Base-by-base conservation (phyloP, 2,113 vertebrate genomes). In the Eidolon helvum region DNA sequence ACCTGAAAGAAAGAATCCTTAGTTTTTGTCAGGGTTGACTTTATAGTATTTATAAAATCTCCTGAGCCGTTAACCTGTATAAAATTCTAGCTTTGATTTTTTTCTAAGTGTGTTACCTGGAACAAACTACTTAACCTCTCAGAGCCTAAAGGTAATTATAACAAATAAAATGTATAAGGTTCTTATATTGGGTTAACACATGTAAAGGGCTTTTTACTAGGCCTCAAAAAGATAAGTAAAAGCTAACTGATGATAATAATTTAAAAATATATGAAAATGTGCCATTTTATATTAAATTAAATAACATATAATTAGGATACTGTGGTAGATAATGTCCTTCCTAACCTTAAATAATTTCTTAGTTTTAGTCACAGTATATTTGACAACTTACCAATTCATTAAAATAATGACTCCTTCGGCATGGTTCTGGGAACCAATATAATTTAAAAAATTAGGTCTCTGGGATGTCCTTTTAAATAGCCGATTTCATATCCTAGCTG, bases 1-100 rank as follows among this genome's bases (percentile, higher is more conserved):
- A 98, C 99, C 99, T 99, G 98, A 87, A 98, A 98, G 88, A n/a
- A 86, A 97, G 21, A 87, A 88, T 40, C 48, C 8, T 86, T 35
- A 38, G 82, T 77, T 87, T 93, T 87, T 75, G 69, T 79, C n/a
- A 75, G 79, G 8, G 21, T 1, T 19, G 7, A 74, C 43, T 21
- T 43, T 53, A 80, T 1, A 94, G 28, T 10, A 65, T 26, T 83
- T 80, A 7, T n/a, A 89, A 61, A 19, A 86, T 40, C 38, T 79
- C 61, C 38, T 75, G 38, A 96, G 28, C 72, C 68, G 75, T 0
- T 63, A 43, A 57, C 10, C 10, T 48, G 26, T 28, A 57, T 95
- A 43, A 91, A 83, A 84, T 38, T 94, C 22, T 43, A 90, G 24
- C 35, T 93, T 57, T 91, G 59, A 72, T 35, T 71, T 18, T 18